Evolutionary conservation across 1,140 invertebrate species (phyloP), one percentile per base, ranked within the genome.

Genomic region (Papilio aristodemus): DNA sequence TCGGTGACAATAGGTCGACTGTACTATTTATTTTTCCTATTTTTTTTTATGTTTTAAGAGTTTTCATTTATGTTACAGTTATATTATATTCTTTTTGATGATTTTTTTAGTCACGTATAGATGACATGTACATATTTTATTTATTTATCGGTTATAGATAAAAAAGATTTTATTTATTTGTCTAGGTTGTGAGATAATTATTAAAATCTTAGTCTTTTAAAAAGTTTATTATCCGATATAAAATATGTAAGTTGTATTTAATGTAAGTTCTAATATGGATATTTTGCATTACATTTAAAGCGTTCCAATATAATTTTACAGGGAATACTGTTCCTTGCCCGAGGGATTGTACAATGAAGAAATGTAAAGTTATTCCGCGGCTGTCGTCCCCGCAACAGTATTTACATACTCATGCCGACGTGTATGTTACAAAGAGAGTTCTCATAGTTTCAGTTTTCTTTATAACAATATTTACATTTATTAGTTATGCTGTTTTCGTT

Each of bases 311-410:
- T 32, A 58, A 25, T n/a, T 27, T 25, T 27, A 36, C 25, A 59
- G 25, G 25, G 4, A 36, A 27, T 10, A n/a, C 25, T 14, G 25
- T 59, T 59, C 13, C 57, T 14, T 13, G 27, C 27, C 32, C 27
- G 13, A 36, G 57, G 25, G 25, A 59, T 32, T 36, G 57, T 17
- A 59, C 10, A 14, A 36, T 59, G n/a, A 59, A 59, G 57, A 59
- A 59, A 59, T 59, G 57, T 59, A 59, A 59, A 59, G 25, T 59
- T 59, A 17, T 36, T 59, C 25, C 14, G n/a, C 1, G n/a, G 57
- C 57, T 58, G 13, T 4, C 10, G 11, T 59, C 57, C 14, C 57
- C 9, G 25, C 32, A 36, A 0, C 19, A 8, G 1, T 32, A 59
- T 59, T n/a, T 59, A 59, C 32, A 32, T 58, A 41, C 39, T 1